phyloP scores from a whole-genome alignment of 2,797 vertebrate species.

The Trichosurus vulpecula region DNA sequence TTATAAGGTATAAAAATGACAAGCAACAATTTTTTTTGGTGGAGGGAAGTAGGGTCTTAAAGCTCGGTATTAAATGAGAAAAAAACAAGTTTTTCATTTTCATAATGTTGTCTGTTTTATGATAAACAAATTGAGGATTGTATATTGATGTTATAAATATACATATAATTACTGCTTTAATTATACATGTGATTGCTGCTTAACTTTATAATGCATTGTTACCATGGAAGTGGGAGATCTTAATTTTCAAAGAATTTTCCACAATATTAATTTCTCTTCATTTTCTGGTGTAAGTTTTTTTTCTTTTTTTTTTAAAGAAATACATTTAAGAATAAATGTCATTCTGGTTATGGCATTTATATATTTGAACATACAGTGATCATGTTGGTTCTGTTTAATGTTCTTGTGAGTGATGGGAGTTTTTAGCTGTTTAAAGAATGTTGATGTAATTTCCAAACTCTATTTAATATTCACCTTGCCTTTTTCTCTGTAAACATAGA shows the following conservation, averaged over 20 bases:
- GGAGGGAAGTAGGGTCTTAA: conserved; percentile 63
- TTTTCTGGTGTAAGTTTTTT: conserved; percentile 14
- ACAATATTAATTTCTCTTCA: conserved; percentile 73
- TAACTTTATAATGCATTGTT: conserved; percentile 78
- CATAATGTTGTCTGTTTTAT: conserved; percentile 81
- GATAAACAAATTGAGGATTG: conserved; percentile 81
- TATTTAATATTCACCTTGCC: conserved; percentile 56
- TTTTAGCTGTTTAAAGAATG: conserved; percentile 68
- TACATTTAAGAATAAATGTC: conserved; percentile 51
- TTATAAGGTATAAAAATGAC: conserved; percentile 73
- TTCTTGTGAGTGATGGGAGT: conserved; percentile 60
- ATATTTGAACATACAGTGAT: conserved; percentile 62
- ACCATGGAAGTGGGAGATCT: conserved; percentile 77
- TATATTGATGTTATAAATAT: conserved; percentile 83
- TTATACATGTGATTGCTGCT: conserved; percentile 81
- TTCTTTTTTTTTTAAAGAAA: conserved; percentile 24
- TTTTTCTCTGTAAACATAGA: conserved; percentile 64
- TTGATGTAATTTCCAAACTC: conserved; percentile 58
- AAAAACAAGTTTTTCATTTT: conserved; percentile 80
- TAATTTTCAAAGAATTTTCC: conserved; percentile 77
- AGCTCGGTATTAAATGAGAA: conserved; percentile 79
- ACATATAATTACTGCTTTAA: conserved; percentile 84
- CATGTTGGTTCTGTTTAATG: conserved; percentile 64
- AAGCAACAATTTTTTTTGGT: conserved; percentile 58
- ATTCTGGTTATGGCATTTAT: conserved; percentile 51